Conservation (phyloP, 2,888 invertebrate species). For the Cartodere bifasciata region DNA sequence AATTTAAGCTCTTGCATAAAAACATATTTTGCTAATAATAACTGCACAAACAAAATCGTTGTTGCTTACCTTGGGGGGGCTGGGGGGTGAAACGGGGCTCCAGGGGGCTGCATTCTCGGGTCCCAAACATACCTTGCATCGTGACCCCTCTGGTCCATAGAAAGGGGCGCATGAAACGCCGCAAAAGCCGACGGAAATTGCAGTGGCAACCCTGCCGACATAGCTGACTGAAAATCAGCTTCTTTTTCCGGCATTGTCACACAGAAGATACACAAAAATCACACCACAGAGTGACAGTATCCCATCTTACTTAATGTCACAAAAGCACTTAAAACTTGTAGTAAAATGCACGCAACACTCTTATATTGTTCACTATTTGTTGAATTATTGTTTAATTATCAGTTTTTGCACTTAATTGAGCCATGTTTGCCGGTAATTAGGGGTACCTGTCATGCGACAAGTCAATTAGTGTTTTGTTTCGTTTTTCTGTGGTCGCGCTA, state of each 20-base stretch:
- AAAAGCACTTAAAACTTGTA: no score
- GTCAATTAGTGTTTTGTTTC: no score
- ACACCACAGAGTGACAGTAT: slow-evolving; percentile 8
- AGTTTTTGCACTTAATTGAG: no score
- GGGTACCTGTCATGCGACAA: no score
- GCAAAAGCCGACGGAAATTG: slow-evolving; percentile 36
- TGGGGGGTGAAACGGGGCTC: slow-evolving; percentile 27
- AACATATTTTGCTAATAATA: no score
- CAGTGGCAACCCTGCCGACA: slow-evolving; percentile 34
- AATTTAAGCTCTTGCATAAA: no score
- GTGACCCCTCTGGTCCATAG: slow-evolving; percentile 45
- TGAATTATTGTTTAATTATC: no score
- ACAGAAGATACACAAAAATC: slow-evolving; percentile 19
- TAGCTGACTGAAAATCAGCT: slow-evolving; percentile 32
- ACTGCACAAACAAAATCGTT: slow-evolving; percentile 1
- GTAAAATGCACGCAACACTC: no score
- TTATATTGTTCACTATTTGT: no score
- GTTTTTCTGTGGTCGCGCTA: no score
- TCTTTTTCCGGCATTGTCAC: slow-evolving; percentile 36
- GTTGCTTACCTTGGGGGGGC: slow-evolving; percentile 26
- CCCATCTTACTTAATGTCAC: no score
- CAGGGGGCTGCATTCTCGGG: slow-evolving; percentile 32
- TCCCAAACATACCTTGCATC: slow-evolving; percentile 35
- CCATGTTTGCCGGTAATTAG: no score
- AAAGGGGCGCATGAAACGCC: slow-evolving; percentile 46